phyloP scores from a whole-genome alignment of 2,113 vertebrate species.

The Podarcis cretensis region DNA sequence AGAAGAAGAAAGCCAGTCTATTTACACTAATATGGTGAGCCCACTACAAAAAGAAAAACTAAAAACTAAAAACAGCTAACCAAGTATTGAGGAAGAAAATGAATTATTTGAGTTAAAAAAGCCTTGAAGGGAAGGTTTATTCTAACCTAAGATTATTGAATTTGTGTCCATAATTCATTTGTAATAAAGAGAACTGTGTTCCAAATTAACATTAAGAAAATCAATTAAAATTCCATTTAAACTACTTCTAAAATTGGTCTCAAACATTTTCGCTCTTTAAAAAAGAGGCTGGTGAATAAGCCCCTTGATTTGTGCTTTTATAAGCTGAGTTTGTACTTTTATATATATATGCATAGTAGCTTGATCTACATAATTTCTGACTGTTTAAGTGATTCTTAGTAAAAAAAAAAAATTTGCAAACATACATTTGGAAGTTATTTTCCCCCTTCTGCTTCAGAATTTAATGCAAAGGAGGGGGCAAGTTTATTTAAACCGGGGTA shows the following conservation, averaged over 20 bases:
- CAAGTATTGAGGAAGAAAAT: neutral
- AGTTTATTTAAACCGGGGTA: neutral
- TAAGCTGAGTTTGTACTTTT: neutral
- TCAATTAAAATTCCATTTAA: conserved; percentile 21
- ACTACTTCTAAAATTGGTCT: neutral
- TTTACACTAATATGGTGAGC: no score
- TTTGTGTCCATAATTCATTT: conserved; percentile 26
- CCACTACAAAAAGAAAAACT: no score
- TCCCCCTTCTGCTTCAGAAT: neutral
- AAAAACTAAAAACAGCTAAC: neutral
- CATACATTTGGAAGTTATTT: neutral
- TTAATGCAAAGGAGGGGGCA: neutral
- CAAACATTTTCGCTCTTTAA: neutral
- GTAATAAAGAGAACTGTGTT: conserved; percentile 4
- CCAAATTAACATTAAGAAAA: conserved; percentile 13
- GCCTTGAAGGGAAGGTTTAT: neutral
- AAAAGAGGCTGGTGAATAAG: conserved; percentile 8
- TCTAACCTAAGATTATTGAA: neutral
- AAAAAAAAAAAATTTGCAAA: neutral
- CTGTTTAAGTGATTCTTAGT: neutral
- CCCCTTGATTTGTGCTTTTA: neutral
- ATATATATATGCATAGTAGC: neutral
- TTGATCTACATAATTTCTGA: conserved; percentile 7
- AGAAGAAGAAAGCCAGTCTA: no score
- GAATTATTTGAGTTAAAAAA: neutral